These are phyloP conservation scores for Danio kyathit DNA, from an alignment of 2,797 vertebrate genomes.

Conservation along the genomic window DNA sequence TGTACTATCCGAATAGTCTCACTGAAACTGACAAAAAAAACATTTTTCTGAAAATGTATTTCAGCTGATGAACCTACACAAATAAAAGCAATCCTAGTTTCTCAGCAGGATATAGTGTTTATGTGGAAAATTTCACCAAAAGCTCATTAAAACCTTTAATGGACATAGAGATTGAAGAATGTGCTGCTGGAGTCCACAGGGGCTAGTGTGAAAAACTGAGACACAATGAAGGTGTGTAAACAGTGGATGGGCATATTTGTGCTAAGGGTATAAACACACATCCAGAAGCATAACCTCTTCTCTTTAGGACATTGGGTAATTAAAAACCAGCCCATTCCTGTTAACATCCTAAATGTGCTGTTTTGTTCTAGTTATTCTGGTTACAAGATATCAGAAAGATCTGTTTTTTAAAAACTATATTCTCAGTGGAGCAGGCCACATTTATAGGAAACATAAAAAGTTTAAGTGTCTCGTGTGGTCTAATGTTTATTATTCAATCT, in stretches of 20 bases:
- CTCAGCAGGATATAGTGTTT: background rate
- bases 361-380: conserved; percentile 1
- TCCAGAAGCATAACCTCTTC: conserved; percentile 1
- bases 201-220: background rate
- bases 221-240: background rate
- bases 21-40: background rate
- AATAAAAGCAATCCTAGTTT: background rate
- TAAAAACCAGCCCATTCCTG: background rate
- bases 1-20: too few relatives aligned
- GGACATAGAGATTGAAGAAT: background rate
- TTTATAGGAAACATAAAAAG: background rate
- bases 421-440: background rate
- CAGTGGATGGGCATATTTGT: background rate
- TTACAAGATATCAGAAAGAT: background rate
- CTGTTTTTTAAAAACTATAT: background rate
- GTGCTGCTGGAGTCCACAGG: background rate
- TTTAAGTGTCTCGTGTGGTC: background rate
- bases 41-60: background rate
- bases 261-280: background rate
- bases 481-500: conserved; percentile 15
- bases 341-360: background rate
- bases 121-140: background rate
- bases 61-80: background rate
- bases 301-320: background rate
- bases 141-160: conserved; percentile 10